Percentiles rank a stretch among this genome's conserved stretches.
phyloP scores from a whole-genome alignment of 30 jellyfish, hydroid and myxozoan genomes.

The Clytia hemisphaerica region DNA sequence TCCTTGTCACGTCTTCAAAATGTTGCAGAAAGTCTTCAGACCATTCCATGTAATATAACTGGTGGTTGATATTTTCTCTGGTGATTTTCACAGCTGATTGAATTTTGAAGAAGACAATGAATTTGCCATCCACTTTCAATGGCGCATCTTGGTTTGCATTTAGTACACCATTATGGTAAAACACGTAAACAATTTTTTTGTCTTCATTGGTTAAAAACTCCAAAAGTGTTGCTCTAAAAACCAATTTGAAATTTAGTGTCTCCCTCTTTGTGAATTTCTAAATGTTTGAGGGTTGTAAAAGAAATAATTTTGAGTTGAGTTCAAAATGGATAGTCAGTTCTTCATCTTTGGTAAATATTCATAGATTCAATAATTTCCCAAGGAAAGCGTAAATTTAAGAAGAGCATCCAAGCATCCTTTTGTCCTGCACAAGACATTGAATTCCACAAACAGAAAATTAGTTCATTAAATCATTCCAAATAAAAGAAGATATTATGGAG shows the following conservation, averaged over 20 bases:
- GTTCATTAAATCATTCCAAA: background rate
- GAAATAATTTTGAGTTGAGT: too few species aligned
- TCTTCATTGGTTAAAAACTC: constrained; percentile 67
- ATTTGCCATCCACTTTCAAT: constrained; percentile 24
- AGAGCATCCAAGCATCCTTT: background rate
- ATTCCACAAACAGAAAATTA: background rate
- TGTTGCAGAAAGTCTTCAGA: constrained; percentile 30
- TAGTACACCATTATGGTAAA: constrained; percentile 30
- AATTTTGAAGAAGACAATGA: constrained; percentile 41
- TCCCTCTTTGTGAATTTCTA: too few species aligned
- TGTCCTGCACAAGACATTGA: background rate
- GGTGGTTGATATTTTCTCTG: constrained; percentile 40
- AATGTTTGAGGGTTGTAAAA: too few species aligned
- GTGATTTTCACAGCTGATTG: constrained; percentile 66
- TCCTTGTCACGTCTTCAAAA: constrained; percentile 58
- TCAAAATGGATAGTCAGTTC: too few species aligned
- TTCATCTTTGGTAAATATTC: too few species aligned
- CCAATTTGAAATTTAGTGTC: too few species aligned
- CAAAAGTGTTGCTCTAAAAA: constrained; percentile 49
- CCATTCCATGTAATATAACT: constrained; percentile 46
- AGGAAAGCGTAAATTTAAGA: background rate
- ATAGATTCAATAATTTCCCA: background rate
- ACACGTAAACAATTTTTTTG: constrained; percentile 38
- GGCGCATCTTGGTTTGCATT: constrained; percentile 57
- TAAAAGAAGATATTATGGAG: background rate